These are phyloP conservation scores for Mesorhabditis spiculigera DNA, from an alignment of 2,888 invertebrate genomes.

Conservation along the genomic window DNA sequence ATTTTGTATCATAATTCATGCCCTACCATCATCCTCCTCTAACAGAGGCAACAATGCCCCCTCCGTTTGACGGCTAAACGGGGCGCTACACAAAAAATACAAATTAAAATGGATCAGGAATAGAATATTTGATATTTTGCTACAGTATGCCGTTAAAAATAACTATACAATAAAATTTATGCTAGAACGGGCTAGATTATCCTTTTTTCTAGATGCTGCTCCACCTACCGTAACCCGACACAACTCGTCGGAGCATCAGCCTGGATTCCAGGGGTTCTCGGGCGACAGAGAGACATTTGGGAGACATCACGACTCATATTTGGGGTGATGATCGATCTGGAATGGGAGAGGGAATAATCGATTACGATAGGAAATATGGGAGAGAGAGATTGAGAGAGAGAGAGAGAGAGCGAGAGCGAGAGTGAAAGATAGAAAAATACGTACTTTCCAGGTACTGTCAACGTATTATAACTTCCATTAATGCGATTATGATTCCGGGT, in stretches of 20 bases:
- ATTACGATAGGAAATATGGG: background rate
- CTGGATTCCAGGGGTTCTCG: conserved; percentile 15
- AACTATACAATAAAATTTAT: no score
- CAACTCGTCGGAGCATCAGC: background rate
- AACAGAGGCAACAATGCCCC: no score
- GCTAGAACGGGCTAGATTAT: no score
- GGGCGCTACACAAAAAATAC: no score
- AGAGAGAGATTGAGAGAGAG: background rate
- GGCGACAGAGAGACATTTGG: conserved; percentile 35
- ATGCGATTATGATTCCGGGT: conserved; percentile 39
- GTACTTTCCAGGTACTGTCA: conserved; percentile 38
- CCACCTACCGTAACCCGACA: background rate
- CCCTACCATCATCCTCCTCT: no score
- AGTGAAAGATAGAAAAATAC: background rate
- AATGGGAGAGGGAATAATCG: conserved; percentile 3
- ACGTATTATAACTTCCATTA: conserved; percentile 38
- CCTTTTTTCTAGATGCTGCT: no score
- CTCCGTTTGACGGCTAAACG: no score
- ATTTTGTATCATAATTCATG: no score
- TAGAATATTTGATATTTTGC: no score
- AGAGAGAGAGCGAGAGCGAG: background rate
- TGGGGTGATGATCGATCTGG: conserved; percentile 40
- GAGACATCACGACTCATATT: conserved; percentile 46
- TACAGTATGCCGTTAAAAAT: no score
- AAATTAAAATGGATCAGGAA: no score